Percentiles rank a stretch among this genome's conserved stretches.
Evolutionary conservation across 2,797 vertebrate genomes (phyloP).

Genomic region (Telmatherina bonti): DNA sequence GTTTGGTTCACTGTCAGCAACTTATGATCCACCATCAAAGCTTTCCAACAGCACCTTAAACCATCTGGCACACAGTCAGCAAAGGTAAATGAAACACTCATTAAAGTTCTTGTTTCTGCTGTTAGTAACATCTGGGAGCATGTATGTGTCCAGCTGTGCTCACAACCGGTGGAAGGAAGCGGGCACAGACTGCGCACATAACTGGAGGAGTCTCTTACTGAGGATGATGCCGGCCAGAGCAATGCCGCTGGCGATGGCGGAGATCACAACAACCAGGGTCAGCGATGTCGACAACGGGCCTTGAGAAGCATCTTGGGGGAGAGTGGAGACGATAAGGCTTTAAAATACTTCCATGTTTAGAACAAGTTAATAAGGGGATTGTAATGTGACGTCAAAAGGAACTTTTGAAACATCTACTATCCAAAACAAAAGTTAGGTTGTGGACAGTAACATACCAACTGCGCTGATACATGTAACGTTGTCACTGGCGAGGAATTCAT

Average conservation of each 20-base stretch:
- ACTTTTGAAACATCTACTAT: background rate
- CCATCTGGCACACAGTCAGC: slow-evolving; percentile 12
- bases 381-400: background rate
- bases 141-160: slow-evolving; percentile 46
- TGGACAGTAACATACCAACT: slow-evolving; percentile 52
- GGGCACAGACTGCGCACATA: slow-evolving; percentile 80
- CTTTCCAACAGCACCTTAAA: slow-evolving; percentile 14
- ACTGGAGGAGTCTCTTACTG: slow-evolving; percentile 86
- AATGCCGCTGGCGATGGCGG: slow-evolving; percentile 84
- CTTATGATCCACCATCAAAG: slow-evolving; percentile 13
- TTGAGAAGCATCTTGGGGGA: slow-evolving; percentile 67
- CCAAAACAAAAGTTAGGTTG: background rate
- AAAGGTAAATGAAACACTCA: slow-evolving; percentile 21
- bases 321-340: background rate
- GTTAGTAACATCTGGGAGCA: slow-evolving; percentile 49
- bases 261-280: slow-evolving; percentile 87
- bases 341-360: background rate
- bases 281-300: slow-evolving; percentile 83
- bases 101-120: slow-evolving; percentile 35
- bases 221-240: slow-evolving; percentile 87
- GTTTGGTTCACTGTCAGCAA: slow-evolving; percentile 27
- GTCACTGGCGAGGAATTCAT: slow-evolving; percentile 86
- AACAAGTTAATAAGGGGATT: background rate
- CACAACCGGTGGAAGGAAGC: slow-evolving; percentile 84
- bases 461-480: slow-evolving; percentile 87